Base-by-base conservation (phyloP, 2,888 invertebrate genomes). In the Lithophane leautieri region DNA sequence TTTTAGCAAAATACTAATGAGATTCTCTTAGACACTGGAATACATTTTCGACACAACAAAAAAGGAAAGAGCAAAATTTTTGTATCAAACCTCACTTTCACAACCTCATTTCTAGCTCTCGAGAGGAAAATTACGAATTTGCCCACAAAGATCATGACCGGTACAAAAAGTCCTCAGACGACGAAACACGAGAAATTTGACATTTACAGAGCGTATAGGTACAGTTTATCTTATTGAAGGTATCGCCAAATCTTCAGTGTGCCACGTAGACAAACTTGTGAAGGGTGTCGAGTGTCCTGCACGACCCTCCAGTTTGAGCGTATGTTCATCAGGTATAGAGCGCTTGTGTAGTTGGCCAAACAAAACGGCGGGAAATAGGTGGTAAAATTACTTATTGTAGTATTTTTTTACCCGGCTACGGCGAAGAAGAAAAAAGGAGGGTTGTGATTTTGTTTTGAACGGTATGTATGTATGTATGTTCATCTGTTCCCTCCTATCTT, bases 181-280 rank as follows among this genome's bases (percentile, higher is more conserved):
- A 73, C 67, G 61, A 58, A 80, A 69, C n/a, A 68, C 50, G 14
- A 73, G 66, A 63, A 69, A 78, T 81, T 76, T 74, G 72, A 79
- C 78, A 68, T 72, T 73, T 71, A 58, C 22, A 66, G 61, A 70
- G 56, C n/a, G 19, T 62, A 65, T 61, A 61, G 56, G 67, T 56
- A 62, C 63, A 58, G 81, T 86, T 75, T 85, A 79, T 85, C 81
- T 79, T 70, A 61, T 84, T 78, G 74, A 44, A 76, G 76, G 74
- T 73, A 78, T 82, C 79, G 47, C 66, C 63, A 50, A 75, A 87
- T 77, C 66, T 76, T 74, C 62, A 54, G 63, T n/a, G 62, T 61
- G 86, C 86, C 63, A 42, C 76, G 78, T 85, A 72, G 70, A 68
- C 88, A 69, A 73, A 79, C 70, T 85, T 82, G 71, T 16, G 73